Percentiles rank a stretch among this genome's conserved stretches.
Conservation (phyloP, 2,113 vertebrate species). For the Cinclus cinclus region DNA sequence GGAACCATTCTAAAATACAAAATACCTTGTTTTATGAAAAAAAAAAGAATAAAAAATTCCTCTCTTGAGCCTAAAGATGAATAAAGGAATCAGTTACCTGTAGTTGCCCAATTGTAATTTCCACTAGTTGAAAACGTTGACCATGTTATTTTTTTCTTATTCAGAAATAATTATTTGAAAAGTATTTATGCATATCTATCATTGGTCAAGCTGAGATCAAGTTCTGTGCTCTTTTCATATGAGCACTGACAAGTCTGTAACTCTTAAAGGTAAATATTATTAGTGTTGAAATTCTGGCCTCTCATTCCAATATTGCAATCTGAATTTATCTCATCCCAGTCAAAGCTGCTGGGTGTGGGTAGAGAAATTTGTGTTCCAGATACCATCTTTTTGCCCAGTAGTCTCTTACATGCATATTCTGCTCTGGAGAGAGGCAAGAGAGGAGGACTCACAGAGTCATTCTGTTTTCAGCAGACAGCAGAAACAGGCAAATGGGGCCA, state of each 20-base stretch:
- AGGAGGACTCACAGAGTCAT: background rate
- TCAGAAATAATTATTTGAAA: background rate
- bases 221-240: background rate
- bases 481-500: background rate
- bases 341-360: background rate
- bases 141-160: background rate
- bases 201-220: background rate
- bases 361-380: background rate
- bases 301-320: background rate
- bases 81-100: background rate
- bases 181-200: background rate
- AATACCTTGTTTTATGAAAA: fast-evolving
- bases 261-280: background rate
- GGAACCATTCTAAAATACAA: background rate
- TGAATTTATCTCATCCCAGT: background rate
- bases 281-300: background rate
- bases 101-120: background rate
- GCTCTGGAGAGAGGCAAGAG: background rate
- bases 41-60: background rate
- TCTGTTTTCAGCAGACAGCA: background rate
- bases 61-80: background rate
- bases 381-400: background rate
- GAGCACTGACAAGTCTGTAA: background rate
- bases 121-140: background rate
- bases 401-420: background rate